A percentile compares a stretch with the other conserved stretches of the same genome.
Conservation (phyloP, 2,113 vertebrate genomes). For the Upupa epops region DNA sequence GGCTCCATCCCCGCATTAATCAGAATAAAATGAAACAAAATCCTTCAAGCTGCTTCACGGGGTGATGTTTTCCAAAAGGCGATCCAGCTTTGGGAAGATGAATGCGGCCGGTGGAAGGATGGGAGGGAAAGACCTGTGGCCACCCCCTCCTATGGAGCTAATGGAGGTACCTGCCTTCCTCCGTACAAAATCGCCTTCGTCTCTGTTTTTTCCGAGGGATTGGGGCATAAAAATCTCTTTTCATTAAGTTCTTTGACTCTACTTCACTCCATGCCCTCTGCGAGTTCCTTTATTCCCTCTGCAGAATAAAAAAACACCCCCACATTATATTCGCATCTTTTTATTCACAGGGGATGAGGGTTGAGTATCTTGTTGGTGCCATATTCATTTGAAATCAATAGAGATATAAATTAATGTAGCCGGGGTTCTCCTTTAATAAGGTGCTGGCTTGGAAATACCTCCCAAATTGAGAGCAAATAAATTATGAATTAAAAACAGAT, state of each 20-base stretch:
- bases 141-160: neutral
- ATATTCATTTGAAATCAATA: neutral
- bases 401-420: neutral
- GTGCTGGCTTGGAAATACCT: neutral
- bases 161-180: neutral
- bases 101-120: neutral
- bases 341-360: neutral
- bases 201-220: accelerated
- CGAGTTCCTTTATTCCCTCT: neutral
- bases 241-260: neutral
- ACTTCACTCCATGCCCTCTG: neutral
- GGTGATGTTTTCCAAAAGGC: neutral
- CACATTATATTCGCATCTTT: neutral
- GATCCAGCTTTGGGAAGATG: neutral
- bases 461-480: neutral
- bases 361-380: neutral
- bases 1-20: neutral
- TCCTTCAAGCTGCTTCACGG: neutral
- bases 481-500: neutral
- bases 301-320: neutral
- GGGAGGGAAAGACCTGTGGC: neutral
- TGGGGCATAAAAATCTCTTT: neutral
- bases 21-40: neutral
- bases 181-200: accelerated
- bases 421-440: neutral